Percentiles rank a stretch among this genome's conserved stretches.
phyloP scores from a whole-genome alignment of 2,113 vertebrate species.

The Nestor notabilis region DNA sequence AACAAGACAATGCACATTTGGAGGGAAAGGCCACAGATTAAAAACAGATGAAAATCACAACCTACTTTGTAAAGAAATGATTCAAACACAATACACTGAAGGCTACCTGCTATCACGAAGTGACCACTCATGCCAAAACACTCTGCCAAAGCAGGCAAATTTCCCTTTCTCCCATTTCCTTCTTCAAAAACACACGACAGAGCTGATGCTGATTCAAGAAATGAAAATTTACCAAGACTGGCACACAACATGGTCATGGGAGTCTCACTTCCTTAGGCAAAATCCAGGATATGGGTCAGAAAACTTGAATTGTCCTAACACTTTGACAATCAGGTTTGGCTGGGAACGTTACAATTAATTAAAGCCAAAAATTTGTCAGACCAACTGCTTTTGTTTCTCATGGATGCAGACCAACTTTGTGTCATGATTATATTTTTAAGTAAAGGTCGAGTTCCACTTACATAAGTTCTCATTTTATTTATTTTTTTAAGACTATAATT shows the following conservation, averaged over 20 bases:
- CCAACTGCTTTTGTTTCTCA: conserved; percentile 37
- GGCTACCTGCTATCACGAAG: not conserved
- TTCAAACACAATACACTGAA: not conserved
- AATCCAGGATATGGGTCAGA: conserved; percentile 42
- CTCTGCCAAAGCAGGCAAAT: not conserved
- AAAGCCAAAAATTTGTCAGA: conserved; percentile 43
- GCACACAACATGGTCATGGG: not conserved
- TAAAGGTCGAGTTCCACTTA: not conserved
- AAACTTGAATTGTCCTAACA: conserved; percentile 5
- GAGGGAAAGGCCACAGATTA: not conserved
- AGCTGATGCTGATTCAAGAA: not conserved
- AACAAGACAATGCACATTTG: not conserved
- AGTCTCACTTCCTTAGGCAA: conserved; percentile 6
- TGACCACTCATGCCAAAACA: not conserved
- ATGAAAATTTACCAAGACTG: not conserved
- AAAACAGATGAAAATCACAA: not conserved
- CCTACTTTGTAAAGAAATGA: not conserved
- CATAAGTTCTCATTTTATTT: not conserved
- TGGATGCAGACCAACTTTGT: conserved; percentile 40
- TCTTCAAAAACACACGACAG: not conserved
- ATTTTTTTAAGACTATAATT: not conserved
- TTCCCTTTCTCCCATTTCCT: not conserved
- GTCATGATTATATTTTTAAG: conserved; percentile 10
- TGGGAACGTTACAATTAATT: conserved; percentile 16
- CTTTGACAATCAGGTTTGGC: conserved; percentile 4